phyloP scores from a whole-genome alignment of 2,888 invertebrate genomes.

The Nipponacmea schrenckii region DNA sequence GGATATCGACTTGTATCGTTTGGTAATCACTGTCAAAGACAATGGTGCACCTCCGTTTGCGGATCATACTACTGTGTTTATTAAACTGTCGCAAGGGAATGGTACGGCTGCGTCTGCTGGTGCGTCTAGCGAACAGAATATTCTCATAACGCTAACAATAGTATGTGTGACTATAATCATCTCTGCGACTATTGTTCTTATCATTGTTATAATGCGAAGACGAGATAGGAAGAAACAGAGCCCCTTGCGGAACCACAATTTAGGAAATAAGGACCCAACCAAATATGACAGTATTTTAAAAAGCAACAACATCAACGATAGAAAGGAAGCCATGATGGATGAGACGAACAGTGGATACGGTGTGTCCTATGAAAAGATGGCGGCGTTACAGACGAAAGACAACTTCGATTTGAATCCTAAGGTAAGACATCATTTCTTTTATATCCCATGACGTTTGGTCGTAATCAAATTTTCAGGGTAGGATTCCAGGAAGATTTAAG shows the following conservation, averaged over 20 bases:
- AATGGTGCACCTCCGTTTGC: constrained; percentile 30
- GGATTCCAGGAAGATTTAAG: too few relatives aligned
- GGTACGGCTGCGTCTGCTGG: constrained; percentile 19
- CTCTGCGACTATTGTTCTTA: constrained; percentile 52
- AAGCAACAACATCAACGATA: constrained; percentile 26
- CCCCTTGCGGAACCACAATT: constrained; percentile 10
- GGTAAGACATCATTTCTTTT: too few relatives aligned
- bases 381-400: constrained; percentile 4
- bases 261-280: constrained; percentile 18
- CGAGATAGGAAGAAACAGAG: constrained; percentile 40
- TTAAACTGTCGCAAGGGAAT: constrained; percentile 27
- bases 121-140: constrained; percentile 25
- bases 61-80: constrained; percentile 26
- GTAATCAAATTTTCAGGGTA: too few relatives aligned
- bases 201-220: constrained; percentile 52
- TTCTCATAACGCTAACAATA: constrained; percentile 50
- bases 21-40: constrained; percentile 32
- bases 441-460: too few relatives aligned
- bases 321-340: constrained; percentile 10
- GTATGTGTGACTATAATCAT: constrained; percentile 53
- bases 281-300: constrained; percentile 28
- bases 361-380: background rate
- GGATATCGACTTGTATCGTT: constrained; percentile 30
- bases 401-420: too few relatives aligned
- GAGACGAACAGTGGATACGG: background rate